These are phyloP conservation scores for Gasteruption jaculator DNA, from an alignment of 2,888 invertebrate genomes.

Conservation along the genomic window DNA sequence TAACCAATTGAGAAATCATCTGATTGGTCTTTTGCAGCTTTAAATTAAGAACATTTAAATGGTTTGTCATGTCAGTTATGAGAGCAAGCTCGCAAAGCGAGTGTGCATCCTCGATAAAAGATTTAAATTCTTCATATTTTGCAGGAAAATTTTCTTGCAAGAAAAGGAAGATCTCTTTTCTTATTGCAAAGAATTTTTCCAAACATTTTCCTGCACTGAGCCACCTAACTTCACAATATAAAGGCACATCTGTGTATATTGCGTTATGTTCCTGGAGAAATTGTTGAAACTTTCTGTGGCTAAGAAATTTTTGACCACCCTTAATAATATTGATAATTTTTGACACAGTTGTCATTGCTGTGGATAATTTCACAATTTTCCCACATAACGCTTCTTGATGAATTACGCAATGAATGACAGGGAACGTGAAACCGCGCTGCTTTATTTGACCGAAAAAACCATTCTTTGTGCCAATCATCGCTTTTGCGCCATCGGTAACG, in stretches of 20 bases:
- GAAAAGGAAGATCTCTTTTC: no score
- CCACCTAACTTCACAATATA: no score
- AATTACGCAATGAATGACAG: background rate
- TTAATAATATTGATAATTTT: constrained; percentile 1
- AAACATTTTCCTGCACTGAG: no score
- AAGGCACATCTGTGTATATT: no score
- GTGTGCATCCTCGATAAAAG: no score
- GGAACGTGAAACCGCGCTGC: background rate
- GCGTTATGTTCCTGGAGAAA: no score
- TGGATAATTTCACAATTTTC: constrained; percentile 1
- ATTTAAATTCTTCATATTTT: constrained; percentile 5
- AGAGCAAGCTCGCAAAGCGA: no score
- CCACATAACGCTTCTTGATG: constrained; percentile 6
- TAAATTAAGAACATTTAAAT: constrained; percentile 4
- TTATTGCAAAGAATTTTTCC: no score
- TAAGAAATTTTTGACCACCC: no score
- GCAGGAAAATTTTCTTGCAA: no score
- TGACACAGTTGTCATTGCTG: no score
- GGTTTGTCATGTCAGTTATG: background rate
- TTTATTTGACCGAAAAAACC: constrained; percentile 2
- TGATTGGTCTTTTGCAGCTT: constrained; percentile 2
- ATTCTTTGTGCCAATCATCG: background rate
- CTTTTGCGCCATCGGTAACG: constrained; percentile 1
- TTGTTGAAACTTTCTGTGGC: no score
- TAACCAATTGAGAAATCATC: constrained; percentile 2